Evolutionary conservation across 2,888 invertebrate species (phyloP), one percentile per base, ranked within the genome.

Genomic region (Drosophila sordidapex): DNA sequence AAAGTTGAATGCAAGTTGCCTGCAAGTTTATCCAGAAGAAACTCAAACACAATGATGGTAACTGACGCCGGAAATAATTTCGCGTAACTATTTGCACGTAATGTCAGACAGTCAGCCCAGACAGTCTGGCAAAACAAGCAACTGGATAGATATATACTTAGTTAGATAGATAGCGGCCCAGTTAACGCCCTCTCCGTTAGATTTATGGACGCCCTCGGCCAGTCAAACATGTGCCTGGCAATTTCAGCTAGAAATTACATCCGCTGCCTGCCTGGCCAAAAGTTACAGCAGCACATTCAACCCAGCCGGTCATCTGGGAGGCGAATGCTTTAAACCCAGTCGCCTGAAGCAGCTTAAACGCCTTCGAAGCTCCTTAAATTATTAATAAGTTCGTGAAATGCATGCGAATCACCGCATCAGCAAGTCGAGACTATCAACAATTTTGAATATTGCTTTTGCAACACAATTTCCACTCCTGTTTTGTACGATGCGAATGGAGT

Each of bases 71-170:
- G 85, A 85, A 87, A 87, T 87, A 87, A 87, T 85, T 85, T 85
- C 73, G 81, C 85, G 85, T 83, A 81, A 76, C 85, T 85, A 85
- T 87, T 87, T 85, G 85, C 85, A 85, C 85, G 87, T 85, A 84
- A 66, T 66, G 67, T 69, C 69, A 54, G 67, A 61, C 60, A 25
- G 57, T 13, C 29, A 57, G 68, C 48, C 53, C 54, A 64, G 70
- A 10, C 61, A 27, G 71, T 36, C 46, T 33, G 10, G 68, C 18
- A 63, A 53, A 61, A 48, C 25, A 21, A 51, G 7, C 53, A 54
- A 52, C 38, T 27, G 46, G 76, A 31, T 63, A 33, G 64, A 53
- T 54, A 64, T 69, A 21, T 62, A 58, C 68, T 48, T 48, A 56
- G 69, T 48, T 66, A 51, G 58, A 49, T 27, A 25, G 59, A 43